A percentile compares a stretch with the other conserved stretches of the same genome.
These are phyloP conservation scores for Ochropleura plecta DNA, from an alignment of 2,888 invertebrate species.

Conservation along the genomic window DNA sequence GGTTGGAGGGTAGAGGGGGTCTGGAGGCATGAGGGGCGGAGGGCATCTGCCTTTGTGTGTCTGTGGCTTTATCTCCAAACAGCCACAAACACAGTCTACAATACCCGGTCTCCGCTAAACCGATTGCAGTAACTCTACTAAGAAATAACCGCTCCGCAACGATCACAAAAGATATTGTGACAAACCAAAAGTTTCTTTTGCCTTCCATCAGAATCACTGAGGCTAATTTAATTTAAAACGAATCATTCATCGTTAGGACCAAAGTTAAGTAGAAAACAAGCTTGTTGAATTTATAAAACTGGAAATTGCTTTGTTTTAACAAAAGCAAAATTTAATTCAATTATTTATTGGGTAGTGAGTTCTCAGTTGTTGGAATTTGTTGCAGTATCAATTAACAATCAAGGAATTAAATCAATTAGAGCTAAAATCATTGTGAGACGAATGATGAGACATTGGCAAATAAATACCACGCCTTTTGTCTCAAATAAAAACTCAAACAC, in stretches of 20 bases:
- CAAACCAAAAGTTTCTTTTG: constrained; percentile 66
- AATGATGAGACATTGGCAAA: neutral
- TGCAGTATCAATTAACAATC: constrained; percentile 18
- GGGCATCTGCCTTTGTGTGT: constrained; percentile 82
- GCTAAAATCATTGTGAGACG: neutral
- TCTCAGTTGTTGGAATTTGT: neutral
- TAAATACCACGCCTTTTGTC: too few relatives aligned
- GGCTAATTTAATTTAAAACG: constrained; percentile 63
- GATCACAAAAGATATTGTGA: constrained; percentile 66
- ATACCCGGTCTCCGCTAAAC: constrained; percentile 72
- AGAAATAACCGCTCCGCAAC: constrained; percentile 67
- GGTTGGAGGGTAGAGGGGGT: constrained; percentile 65
- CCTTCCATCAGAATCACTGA: constrained; percentile 42
- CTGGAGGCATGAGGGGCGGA: constrained; percentile 65
- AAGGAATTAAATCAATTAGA: neutral
- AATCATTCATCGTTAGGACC: constrained; percentile 57
- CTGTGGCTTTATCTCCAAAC: constrained; percentile 80
- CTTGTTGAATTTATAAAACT: constrained; percentile 65
- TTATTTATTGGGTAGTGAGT: constrained; percentile 14
- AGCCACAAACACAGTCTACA: constrained; percentile 77
- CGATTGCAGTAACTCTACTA: constrained; percentile 81
- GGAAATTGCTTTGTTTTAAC: constrained; percentile 39
- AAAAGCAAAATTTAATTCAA: constrained; percentile 29
- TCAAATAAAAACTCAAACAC: too few relatives aligned
- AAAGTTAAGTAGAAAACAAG: constrained; percentile 65